A percentile compares a stretch with the other conserved stretches of the same genome.
These are phyloP conservation scores for Cantharis rustica DNA, from an alignment of 2,888 invertebrate species.

Conservation along the genomic window DNA sequence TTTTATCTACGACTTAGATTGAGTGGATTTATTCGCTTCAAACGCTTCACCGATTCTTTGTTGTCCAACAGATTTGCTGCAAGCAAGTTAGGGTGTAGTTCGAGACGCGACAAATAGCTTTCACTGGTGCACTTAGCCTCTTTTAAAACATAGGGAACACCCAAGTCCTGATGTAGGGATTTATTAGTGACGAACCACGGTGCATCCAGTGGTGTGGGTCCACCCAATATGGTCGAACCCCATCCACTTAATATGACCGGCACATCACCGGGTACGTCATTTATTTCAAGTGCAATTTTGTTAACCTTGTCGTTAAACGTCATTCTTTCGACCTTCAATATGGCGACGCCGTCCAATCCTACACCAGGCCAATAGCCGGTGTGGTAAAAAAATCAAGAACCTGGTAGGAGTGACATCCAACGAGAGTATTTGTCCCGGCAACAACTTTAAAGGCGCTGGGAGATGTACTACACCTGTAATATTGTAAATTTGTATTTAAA, in stretches of 20 bases:
- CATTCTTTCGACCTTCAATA: slow-evolving; percentile 26
- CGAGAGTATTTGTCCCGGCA: slow-evolving; percentile 46
- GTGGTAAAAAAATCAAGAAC: slow-evolving; percentile 53
- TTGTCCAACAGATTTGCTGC: no score
- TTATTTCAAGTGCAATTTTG: slow-evolving; percentile 20
- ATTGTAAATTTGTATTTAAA: no score
- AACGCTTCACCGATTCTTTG: no score
- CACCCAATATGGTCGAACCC: slow-evolving; percentile 38
- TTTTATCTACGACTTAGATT: no score
- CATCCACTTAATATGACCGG: slow-evolving; percentile 26
- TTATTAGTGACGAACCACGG: no score
- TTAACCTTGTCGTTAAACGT: slow-evolving; percentile 16
- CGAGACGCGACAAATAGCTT: no score
- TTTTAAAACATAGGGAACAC: no score
- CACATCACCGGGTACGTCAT: slow-evolving; percentile 10
- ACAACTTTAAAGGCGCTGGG: slow-evolving; percentile 43
- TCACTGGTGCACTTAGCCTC: no score
- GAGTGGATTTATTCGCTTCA: no score
- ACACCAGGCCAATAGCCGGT: slow-evolving; percentile 52
- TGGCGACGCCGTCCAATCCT: slow-evolving; percentile 33
- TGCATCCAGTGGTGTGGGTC: slow-evolving; percentile 59
- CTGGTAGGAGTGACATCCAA: no score
- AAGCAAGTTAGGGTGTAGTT: no score
- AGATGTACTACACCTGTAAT: slow-evolving; percentile 30
- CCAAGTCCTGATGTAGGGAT: slow-evolving; percentile 59